phyloP scores from a whole-genome alignment of 1,140 invertebrate species.

The fruit fly (Drosophila melanogaster) region Release_6_plus_ISO1_MT NT_033779.5:11050501-11051000 shows the following conservation, averaged over 20 bases:
- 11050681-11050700: constrained; percentile 74
- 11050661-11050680: constrained; percentile 81
- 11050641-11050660: constrained; percentile 57
- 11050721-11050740: constrained; percentile 5
- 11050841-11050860: constrained; percentile 8
- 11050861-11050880: constrained; percentile 6
- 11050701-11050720: constrained; percentile 38
- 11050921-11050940: constrained; percentile 82
- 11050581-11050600: constrained; percentile 56
- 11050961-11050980: constrained; percentile 44
- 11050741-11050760: constrained; percentile 51
- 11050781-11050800: constrained; percentile 57
- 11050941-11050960: constrained; percentile 46
- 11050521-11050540: constrained; percentile 19
- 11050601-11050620: constrained; percentile 34
- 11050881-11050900: constrained; percentile 11
- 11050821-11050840: constrained; percentile 31
- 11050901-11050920: constrained; percentile 64
- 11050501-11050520: constrained; percentile 72
- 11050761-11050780: constrained; percentile 49
- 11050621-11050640: constrained; percentile 37
- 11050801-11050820: constrained; percentile 43
- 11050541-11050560: constrained; percentile 32
- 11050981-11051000: constrained; percentile 57
- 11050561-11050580: constrained; percentile 55